Conservation (phyloP, 1,140 invertebrate genomes). For the Drosophila bipectinata region DNA sequence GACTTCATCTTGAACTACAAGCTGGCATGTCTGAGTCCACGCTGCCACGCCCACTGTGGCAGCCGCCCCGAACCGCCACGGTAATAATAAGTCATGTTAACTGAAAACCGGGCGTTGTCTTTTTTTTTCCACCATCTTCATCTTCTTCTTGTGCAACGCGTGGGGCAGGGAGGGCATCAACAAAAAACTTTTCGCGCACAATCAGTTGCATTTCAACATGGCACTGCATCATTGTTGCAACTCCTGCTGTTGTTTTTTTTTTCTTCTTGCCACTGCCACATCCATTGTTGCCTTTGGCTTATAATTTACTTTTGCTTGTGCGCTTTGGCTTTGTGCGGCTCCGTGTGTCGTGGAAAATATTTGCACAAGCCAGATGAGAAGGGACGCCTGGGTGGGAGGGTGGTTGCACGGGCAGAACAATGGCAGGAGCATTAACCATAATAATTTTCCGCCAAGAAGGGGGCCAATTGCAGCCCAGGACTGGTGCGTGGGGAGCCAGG, state of each 20-base stretch:
- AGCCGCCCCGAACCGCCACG: not conserved
- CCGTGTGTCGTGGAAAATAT: constrained; percentile 73
- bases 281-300: constrained; percentile 74
- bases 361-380: constrained; percentile 42
- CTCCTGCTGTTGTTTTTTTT: constrained; percentile 48
- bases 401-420: constrained; percentile 34
- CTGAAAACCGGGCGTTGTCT: constrained; percentile 73
- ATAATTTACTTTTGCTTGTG: constrained; percentile 81
- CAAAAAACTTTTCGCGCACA: constrained; percentile 80
- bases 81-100: constrained; percentile 80
- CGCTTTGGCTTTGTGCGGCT: constrained; percentile 63
- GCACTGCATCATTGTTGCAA: constrained; percentile 63
- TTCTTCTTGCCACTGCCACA: constrained; percentile 4
- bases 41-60: constrained; percentile 35
- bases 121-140: constrained; percentile 19
- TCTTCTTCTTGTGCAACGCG: constrained; percentile 8
- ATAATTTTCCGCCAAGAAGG: constrained; percentile 57
- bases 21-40: constrained; percentile 44
- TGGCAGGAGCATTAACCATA: constrained; percentile 71
- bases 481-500: constrained; percentile 11
- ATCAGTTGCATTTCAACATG: constrained; percentile 81
- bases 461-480: constrained; percentile 28
- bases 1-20: constrained; percentile 58
- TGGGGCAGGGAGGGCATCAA: constrained; percentile 28
- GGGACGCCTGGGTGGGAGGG: not conserved